Conservation (phyloP, 2,888 invertebrate genomes). For the Peribatodes rhomboidaria region DNA sequence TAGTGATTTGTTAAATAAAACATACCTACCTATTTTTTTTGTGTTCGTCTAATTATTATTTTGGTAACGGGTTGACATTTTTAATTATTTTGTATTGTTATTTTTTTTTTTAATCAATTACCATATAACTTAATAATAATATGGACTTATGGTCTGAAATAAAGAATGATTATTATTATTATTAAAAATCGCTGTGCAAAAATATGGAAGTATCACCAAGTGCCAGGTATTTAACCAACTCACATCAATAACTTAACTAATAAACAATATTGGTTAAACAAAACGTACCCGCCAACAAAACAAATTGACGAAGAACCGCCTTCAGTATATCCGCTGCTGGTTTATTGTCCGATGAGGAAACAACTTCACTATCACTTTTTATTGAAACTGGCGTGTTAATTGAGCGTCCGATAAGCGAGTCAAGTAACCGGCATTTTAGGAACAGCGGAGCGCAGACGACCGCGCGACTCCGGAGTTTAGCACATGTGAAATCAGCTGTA, state of each 20-base stretch:
- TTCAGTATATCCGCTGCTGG: conserved; percentile 48
- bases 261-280: conserved; percentile 18
- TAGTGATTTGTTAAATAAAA: too few species aligned
- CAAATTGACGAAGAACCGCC: conserved; percentile 40
- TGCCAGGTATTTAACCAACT: too few species aligned
- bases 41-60: too few species aligned
- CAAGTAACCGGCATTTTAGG: conserved; percentile 73
- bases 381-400: conserved; percentile 47
- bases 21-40: too few species aligned
- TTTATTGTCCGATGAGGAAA: conserved; percentile 50
- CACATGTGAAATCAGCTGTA: conserved; percentile 85
- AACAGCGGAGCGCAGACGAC: conserved; percentile 56
- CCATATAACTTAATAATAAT: too few species aligned
- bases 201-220: too few species aligned
- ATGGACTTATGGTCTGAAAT: too few species aligned
- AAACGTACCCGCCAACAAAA: conserved; percentile 62
- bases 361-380: conserved; percentile 65
- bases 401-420: conserved; percentile 40
- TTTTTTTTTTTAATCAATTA: too few species aligned
- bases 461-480: conserved; percentile 63
- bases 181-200: too few species aligned
- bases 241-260: not conserved
- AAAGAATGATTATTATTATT: too few species aligned
- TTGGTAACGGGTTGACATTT: too few species aligned
- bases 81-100: too few species aligned